Evolutionary conservation across 1,140 invertebrate species (phyloP).

Genomic region (Drosophila virilis): DNA sequence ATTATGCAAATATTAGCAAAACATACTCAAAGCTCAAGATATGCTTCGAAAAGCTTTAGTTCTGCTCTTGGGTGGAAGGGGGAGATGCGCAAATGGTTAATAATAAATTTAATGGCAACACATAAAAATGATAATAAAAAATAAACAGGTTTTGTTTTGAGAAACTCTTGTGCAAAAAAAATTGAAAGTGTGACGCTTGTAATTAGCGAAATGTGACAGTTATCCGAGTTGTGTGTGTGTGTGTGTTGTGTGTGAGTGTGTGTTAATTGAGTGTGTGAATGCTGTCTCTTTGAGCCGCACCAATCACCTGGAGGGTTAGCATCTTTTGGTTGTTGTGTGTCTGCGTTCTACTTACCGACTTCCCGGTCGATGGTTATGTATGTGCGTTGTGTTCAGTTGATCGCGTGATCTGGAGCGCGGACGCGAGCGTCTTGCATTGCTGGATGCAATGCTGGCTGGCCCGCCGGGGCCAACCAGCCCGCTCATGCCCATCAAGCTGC

Average conservation of each 20-base stretch:
- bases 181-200: slow-evolving; percentile 51
- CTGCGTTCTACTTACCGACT: slow-evolving; percentile 84
- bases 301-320: background rate
- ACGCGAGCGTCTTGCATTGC: slow-evolving; percentile 87
- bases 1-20: background rate
- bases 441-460: slow-evolving; percentile 86
- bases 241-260: slow-evolving; percentile 13
- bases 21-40: background rate
- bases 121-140: slow-evolving; percentile 30
- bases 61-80: background rate
- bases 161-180: slow-evolving; percentile 32
- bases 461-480: slow-evolving; percentile 73
- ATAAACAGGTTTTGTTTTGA: background rate
- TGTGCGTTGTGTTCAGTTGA: slow-evolving; percentile 84
- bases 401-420: slow-evolving; percentile 88
- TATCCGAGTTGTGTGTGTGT: slow-evolving; percentile 26
- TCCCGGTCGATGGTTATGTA: slow-evolving; percentile 86
- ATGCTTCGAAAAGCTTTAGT: background rate
- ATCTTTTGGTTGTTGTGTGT: slow-evolving; percentile 15
- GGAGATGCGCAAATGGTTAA: slow-evolving; percentile 8
- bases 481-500: slow-evolving; percentile 70
- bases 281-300: background rate
- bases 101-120: slow-evolving; percentile 37
- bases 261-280: slow-evolving; percentile 27
- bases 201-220: slow-evolving; percentile 41